These are phyloP conservation scores for Cordilura impudica DNA, from an alignment of 2,888 invertebrate genomes.

Conservation along the genomic window DNA sequence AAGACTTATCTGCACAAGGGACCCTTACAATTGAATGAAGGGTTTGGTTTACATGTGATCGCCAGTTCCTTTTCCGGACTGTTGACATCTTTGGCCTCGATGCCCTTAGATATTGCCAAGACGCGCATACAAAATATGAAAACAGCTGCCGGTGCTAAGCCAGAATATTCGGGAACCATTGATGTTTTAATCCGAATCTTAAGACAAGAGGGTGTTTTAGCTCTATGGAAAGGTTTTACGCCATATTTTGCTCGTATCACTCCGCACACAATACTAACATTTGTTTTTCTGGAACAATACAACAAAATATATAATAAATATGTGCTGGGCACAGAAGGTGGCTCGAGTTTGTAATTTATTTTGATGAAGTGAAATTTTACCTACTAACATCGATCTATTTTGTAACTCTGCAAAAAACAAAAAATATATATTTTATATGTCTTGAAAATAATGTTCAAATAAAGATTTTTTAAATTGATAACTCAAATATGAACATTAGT, in stretches of 20 bases:
- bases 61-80: conserved; percentile 98
- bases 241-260: conserved; percentile 98
- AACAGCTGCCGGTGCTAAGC: conserved; percentile 84
- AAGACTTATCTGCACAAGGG: conserved; percentile 82
- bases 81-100: conserved; percentile 96
- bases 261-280: conserved; percentile 98
- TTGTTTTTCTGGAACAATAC: conserved; percentile 97
- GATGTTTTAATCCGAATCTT: conserved; percentile 90
- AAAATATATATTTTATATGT: too few species aligned
- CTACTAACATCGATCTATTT: too few species aligned
- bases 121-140: conserved; percentile 99
- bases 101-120: conserved; percentile 99
- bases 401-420: too few species aligned
- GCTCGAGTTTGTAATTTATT: conserved; percentile 27
- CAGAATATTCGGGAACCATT: conserved; percentile 90
- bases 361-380: too few species aligned
- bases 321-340: conserved; percentile 67
- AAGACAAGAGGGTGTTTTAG: conserved; percentile 92
- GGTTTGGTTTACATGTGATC: conserved; percentile 92
- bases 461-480: too few species aligned
- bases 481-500: too few species aligned
- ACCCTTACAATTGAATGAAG: conserved; percentile 81
- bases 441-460: too few species aligned
- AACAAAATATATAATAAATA: conserved; percentile 84
- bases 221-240: conserved; percentile 98